A percentile compares a stretch with the other conserved stretches of the same genome.
Conservation (phyloP, 2,797 vertebrate genomes). For the Megalops cyprinoides region DNA sequence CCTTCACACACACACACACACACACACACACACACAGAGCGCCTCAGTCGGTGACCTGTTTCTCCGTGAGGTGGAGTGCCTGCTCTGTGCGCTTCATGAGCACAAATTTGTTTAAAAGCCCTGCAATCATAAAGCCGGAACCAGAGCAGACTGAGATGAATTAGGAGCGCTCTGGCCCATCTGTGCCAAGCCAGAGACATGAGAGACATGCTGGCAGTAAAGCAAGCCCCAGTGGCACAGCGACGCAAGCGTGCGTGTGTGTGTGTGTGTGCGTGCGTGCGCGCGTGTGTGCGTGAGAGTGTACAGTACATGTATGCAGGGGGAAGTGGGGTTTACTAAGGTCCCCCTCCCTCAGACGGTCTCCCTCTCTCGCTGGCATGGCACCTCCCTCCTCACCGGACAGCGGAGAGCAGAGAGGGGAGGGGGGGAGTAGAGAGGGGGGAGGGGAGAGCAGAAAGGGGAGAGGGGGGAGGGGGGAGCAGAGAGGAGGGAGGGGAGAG, state of each 20-base stretch:
- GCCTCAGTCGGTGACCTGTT: neutral
- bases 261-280: neutral
- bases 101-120: too few relatives aligned
- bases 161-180: neutral
- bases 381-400: too few relatives aligned
- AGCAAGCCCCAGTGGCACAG: neutral
- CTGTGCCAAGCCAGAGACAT: neutral
- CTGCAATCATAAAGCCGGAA: neutral
- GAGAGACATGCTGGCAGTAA: neutral
- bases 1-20: too few relatives aligned
- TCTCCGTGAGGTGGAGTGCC: neutral
- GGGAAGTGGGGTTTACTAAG: neutral
- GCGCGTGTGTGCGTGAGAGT: slow-evolving; percentile 1
- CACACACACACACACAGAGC: too few relatives aligned
- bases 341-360: too few relatives aligned
- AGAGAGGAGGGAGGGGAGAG: too few relatives aligned
- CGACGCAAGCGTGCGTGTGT: neutral
- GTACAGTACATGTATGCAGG: neutral
- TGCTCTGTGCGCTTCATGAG: too few relatives aligned
- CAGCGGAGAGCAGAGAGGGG: too few relatives aligned
- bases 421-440: neutral
- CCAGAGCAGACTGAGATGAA: neutral
- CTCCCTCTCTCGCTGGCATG: too few relatives aligned
- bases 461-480: too few relatives aligned
- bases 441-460: too few relatives aligned